Evolutionary conservation across 2,888 invertebrate species (phyloP), one percentile per base, ranked within the genome.

Genomic region (Apodemia duryi): DNA sequence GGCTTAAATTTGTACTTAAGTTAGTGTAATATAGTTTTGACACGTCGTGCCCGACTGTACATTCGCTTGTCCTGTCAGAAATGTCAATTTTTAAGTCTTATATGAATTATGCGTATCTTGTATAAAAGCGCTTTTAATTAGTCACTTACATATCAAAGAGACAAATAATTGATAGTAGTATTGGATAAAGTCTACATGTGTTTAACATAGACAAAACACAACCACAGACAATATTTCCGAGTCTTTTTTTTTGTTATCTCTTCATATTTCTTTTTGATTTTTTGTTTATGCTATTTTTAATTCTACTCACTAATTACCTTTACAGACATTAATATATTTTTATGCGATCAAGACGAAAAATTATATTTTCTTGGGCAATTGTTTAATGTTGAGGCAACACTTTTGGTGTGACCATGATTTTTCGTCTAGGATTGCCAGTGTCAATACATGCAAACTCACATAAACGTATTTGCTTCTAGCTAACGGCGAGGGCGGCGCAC

Each of bases 391-490:
- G 10, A 61, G 38, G 11, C 49, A 63, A 38, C 21, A 41, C 7
- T 29, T 43, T 11, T 43, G 38, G 11, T 41, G 61, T 52, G 41
- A 5, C 41, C 64, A 46, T 65, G 60, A 61, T 60, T 70, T 71
- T 74, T 72, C 68, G 67, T 68, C 68, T 70, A 66, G 63, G 66
- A 71, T 69, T 70, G 71, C 68, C 62, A 66, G 54, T 66, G 70
- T 69, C 69, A 67, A 70, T 72, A 83, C 84, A 85, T 80, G 75
- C 78, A 71, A 77, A 86, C 87, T 89, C 84, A 90, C 86, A 77
- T 75, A 66, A 78, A 81, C 85, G 76, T 88, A 83, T 91, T 89
- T 90, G 86, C 85, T 91, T 91, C 89, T 91, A 91, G 91, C 82
- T 91, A 90, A 87, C 79, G 89, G 88, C 85, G 88, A 77, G 72